phyloP scores from a whole-genome alignment of 2,888 invertebrate species.

The Arge pagana region DNA sequence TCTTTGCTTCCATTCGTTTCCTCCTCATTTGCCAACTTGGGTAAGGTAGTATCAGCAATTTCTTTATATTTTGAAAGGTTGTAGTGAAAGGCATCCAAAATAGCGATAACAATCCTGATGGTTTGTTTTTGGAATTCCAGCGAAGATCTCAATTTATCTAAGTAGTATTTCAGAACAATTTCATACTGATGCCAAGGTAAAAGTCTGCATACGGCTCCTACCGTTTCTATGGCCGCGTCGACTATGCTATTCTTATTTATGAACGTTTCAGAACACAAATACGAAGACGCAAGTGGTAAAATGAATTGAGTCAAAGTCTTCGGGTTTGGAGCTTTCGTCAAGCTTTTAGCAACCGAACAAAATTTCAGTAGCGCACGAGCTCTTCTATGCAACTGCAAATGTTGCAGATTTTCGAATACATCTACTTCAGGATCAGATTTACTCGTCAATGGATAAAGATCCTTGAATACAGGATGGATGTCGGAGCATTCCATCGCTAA shows the following conservation, averaged over 20 bases:
- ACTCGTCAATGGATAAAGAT: constrained; percentile 71
- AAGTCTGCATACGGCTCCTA: constrained; percentile 75
- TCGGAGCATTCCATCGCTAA: constrained; percentile 74
- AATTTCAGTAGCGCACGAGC: constrained; percentile 82
- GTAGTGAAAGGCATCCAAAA: constrained; percentile 91
- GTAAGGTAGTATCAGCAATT: constrained; percentile 37
- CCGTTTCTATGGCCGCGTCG: constrained; percentile 82
- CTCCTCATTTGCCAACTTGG: constrained; percentile 36
- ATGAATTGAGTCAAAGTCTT: constrained; percentile 83
- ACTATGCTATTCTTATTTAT: constrained; percentile 78
- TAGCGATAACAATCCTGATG: constrained; percentile 74
- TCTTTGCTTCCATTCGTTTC: constrained; percentile 38
- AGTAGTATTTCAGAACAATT: constrained; percentile 77
- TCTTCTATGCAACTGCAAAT: constrained; percentile 84
- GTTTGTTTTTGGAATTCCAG: constrained; percentile 82
- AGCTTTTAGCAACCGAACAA: constrained; percentile 67
- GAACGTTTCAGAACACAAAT: constrained; percentile 78
- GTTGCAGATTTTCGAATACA: constrained; percentile 92
- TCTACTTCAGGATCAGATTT: constrained; percentile 82
- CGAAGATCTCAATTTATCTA: constrained; percentile 74
- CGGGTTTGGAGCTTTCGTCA: constrained; percentile 66
- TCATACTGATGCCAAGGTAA: constrained; percentile 92
- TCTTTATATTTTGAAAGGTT: constrained; percentile 72
- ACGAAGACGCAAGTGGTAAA: constrained; percentile 80
- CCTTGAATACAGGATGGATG: constrained; percentile 72